Percentiles rank a stretch among this genome's conserved stretches.
Evolutionary conservation across 37 sponge, comb jelly and placozoan genomes (phyloP).

Genomic region (Eunapius fragilis): DNA sequence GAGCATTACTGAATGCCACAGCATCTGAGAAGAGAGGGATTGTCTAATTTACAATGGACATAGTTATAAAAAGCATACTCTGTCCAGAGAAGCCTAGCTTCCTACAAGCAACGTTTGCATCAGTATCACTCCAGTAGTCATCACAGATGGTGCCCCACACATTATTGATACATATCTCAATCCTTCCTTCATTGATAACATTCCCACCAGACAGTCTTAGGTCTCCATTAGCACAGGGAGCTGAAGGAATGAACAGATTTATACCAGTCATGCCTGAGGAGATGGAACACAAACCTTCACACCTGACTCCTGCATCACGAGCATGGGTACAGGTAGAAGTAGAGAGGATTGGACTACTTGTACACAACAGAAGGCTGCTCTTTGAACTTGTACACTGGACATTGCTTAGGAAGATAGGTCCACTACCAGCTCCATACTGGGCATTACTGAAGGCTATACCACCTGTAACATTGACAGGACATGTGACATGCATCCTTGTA

Average conservation of each 20-base stretch:
- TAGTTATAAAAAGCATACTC: background rate
- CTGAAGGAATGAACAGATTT: background rate
- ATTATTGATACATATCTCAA: slow-evolving; percentile 25
- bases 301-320: slow-evolving; percentile 12
- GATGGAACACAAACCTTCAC: background rate
- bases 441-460: background rate
- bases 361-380: background rate
- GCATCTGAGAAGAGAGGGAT: background rate
- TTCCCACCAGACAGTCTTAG: slow-evolving; percentile 14
- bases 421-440: slow-evolving; percentile 6
- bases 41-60: background rate
- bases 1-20: slow-evolving; percentile 8
- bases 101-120: slow-evolving; percentile 2
- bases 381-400: background rate
- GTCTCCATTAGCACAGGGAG: slow-evolving; percentile 17
- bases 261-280: too few species aligned
- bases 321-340: background rate
- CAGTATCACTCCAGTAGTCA: slow-evolving; percentile 9
- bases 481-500: background rate
- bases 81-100: background rate
- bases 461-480: background rate
- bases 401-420: slow-evolving; percentile 10
- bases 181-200: slow-evolving; percentile 11
- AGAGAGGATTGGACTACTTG: slow-evolving; percentile 6
- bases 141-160: slow-evolving; percentile 26